Conservation (phyloP, 92 coral and sea anemone species). For the Heliopora coerulea region DNA sequence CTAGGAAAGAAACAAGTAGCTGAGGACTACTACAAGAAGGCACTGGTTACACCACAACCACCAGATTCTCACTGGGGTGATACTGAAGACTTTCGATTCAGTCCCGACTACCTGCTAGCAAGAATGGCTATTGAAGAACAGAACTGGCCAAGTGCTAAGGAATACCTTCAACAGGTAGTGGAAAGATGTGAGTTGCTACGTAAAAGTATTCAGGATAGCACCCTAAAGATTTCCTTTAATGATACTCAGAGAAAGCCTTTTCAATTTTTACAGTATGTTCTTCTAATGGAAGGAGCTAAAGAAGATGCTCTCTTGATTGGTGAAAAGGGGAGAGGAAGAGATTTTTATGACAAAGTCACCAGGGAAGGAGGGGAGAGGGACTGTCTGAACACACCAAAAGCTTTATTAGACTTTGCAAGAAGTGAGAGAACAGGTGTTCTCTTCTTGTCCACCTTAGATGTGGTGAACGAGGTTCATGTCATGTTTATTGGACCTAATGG, state of each 20-base stretch:
- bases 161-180: not conserved
- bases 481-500: slow-evolving; percentile 31
- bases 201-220: slow-evolving; percentile 26
- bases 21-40: slow-evolving; percentile 16
- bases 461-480: slow-evolving; percentile 1
- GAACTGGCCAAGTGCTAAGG: slow-evolving; percentile 12
- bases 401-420: slow-evolving; percentile 12
- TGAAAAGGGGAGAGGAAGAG: slow-evolving; percentile 31
- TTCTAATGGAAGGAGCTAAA: slow-evolving; percentile 6
- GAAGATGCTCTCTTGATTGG: slow-evolving; percentile 22
- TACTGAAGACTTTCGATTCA: slow-evolving; percentile 50
- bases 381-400: not conserved
- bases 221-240: slow-evolving; percentile 26
- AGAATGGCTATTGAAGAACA: slow-evolving; percentile 22
- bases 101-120: slow-evolving; percentile 40
- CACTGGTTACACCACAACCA: slow-evolving; percentile 25
- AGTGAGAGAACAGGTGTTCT: slow-evolving; percentile 6
- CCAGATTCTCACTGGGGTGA: slow-evolving; percentile 33
- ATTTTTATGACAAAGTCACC: slow-evolving; percentile 12
- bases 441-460: slow-evolving; percentile 24
- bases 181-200: slow-evolving; percentile 27
- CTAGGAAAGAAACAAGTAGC: not conserved
- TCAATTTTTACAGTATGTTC: slow-evolving; percentile 31
- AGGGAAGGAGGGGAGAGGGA: not conserved
- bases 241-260: slow-evolving; percentile 32